Conservation (phyloP, 1,140 invertebrate genomes). For the Brachionus paranguensis region DNA sequence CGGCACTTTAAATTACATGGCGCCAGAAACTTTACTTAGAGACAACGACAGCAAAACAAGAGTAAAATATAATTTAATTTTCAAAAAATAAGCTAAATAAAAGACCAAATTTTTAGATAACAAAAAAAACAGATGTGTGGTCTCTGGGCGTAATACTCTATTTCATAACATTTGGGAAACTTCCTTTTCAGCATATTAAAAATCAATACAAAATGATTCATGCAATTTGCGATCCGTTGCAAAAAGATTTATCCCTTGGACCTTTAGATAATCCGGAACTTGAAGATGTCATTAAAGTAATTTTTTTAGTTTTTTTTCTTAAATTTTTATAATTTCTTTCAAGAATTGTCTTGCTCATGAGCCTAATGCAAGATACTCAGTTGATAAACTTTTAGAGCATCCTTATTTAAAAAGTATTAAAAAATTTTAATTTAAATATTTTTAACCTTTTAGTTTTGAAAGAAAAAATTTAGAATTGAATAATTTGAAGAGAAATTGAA, state of each 20-base stretch:
- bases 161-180: conserved; percentile 77
- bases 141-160: conserved; percentile 93
- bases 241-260: conserved; percentile 69
- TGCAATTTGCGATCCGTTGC: conserved; percentile 71
- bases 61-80: conserved; percentile 41
- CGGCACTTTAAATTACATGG: conserved; percentile 92
- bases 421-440: not conserved
- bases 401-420: conserved; percentile 58
- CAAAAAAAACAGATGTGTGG: conserved; percentile 90
- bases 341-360: conserved; percentile 66
- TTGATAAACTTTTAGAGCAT: conserved; percentile 65
- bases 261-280: conserved; percentile 50
- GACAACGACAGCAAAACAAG: conserved; percentile 45
- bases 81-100: not conserved
- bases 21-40: conserved; percentile 76
- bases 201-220: conserved; percentile 69
- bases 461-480: not conserved
- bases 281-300: conserved; percentile 53
- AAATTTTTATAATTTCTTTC: conserved; percentile 33
- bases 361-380: conserved; percentile 65
- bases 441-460: not conserved
- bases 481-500: not conserved
- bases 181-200: conserved; percentile 80
- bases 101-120: conserved; percentile 62
- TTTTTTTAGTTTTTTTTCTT: not conserved